Evolutionary conservation across 1,140 invertebrate genomes (phyloP), one percentile per base, ranked within the genome.

Genomic region (Drosophila pseudoananassae): DNA sequence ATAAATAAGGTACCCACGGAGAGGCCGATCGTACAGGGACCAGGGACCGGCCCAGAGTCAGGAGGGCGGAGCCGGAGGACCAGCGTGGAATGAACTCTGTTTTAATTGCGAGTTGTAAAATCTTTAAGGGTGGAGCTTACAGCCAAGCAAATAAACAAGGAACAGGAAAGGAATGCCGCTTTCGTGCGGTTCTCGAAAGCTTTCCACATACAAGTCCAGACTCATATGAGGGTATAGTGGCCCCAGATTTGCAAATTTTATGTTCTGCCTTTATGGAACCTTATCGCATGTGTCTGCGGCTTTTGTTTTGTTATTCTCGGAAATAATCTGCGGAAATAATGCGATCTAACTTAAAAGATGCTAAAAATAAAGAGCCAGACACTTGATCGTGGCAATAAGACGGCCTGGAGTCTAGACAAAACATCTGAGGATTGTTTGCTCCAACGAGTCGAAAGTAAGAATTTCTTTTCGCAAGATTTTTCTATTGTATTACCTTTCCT

Each of bases 31-130:
- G 43, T 17, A 38, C 23, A 8, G 27, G 4, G 46, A 47, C 12
- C 23, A 8, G 27, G 4, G 46, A 47, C 12, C 10, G 15, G 4
- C 8, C 17, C 40, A 15, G 40, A 15, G 40, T 43, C 38, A 14
- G 14, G 17, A 10, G 17, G 20, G 31, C 1, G n/a, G 14, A 33
- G 29, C 36, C 29, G 14, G 9, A 64, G 51, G 23, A 53, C 33
- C n/a, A 29, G 27, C 46, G 9, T 25, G 64, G 50, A n/a, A 17
- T 40, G 38, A 68, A 54, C 50, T 57, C 59, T 27, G 59, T 55
- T 76, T 76, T 76, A 76, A 76, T 76, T 76, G 73, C 73, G 59
- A 76, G 73, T 76, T 76, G 73, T 76, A 76, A 76, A 76, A 66
- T 68, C 54, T 47, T 76, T 76, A 38, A 55, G 73, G 73, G 61